phyloP scores from a whole-genome alignment of 2,888 invertebrate species.

The Nephrotoma guestfalica region DNA sequence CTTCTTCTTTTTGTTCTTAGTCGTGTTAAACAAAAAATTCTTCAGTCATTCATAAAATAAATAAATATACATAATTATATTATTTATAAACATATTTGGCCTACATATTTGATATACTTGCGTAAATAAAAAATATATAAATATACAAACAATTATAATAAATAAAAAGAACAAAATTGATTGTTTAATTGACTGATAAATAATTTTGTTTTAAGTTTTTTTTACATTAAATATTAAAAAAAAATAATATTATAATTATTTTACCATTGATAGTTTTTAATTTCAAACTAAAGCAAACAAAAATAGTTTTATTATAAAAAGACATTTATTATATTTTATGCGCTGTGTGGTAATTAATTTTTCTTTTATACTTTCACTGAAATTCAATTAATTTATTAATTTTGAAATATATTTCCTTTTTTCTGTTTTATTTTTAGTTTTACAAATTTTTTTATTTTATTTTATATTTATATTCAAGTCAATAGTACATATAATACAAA shows the following conservation, averaged over 20 bases:
- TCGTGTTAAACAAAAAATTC: neutral
- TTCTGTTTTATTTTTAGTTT: neutral
- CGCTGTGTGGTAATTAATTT: neutral
- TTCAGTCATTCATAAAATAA: neutral
- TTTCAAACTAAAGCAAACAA: neutral
- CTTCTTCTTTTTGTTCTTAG: neutral
- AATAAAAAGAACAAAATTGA: neutral
- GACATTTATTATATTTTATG: neutral
- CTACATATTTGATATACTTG: neutral
- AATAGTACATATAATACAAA: neutral
- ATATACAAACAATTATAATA: neutral
- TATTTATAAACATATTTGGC: neutral
- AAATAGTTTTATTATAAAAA: neutral
- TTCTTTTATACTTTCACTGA: neutral
- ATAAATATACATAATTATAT: neutral
- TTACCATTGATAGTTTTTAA: neutral
- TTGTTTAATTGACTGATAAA: neutral
- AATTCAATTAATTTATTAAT: neutral
- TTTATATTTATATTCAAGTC: neutral
- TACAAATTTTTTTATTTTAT: neutral
- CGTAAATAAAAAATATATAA: neutral
- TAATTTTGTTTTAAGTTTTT: neutral
- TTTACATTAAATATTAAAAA: neutral
- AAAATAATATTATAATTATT: neutral
- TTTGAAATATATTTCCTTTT: neutral